Evolutionary conservation across 2,113 vertebrate genomes (phyloP), one percentile per base, ranked within the genome.

Genomic region (Osmerus mordax): DNA sequence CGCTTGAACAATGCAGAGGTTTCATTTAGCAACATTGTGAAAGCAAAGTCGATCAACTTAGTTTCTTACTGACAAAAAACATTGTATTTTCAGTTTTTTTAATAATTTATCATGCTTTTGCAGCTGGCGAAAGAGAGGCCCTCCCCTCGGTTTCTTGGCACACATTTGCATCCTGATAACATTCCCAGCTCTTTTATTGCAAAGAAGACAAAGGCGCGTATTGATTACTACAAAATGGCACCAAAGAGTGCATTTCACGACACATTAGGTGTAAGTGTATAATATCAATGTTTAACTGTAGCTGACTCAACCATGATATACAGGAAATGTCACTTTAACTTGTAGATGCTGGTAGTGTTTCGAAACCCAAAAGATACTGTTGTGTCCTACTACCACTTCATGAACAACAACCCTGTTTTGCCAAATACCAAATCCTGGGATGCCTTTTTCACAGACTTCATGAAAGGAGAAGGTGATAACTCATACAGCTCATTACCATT

Each of bases 351-450:
- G 75, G 85, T 91, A 64, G 71, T 95, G 52, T 92, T 95, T 85
- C 2, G 78, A 86, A 94, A 94, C 47, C 88, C 93, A 59, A 91
- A 94, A 88, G 92, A 93, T 85, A 89, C 90, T 0, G 88, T 84
- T 4, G 88, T 88, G 47, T 94, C 87, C 19, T 93, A 90, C 87
- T 94, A 88, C 76, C 90, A 91, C 84, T 94, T 94, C 70, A 89
- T 86, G 79, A 92, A 90, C 23, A 84, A 81, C 1, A 89, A 87
- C 65, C 87, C 89, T 0, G 54, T 79, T 0, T 6, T 91, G 80
- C 91, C 92, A 56, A 89, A 70, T 70, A 90, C 88, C 21, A 74
- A 83, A 69, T 91, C 89, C 19, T 92, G 92, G 92, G 85, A 88
- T 73, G 83, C 88, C 21, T 94, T 94, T 77, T 93, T 91, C 78